Evolutionary conservation across 2,797 vertebrate species (phyloP).

Genomic region (Avahi laniger): DNA sequence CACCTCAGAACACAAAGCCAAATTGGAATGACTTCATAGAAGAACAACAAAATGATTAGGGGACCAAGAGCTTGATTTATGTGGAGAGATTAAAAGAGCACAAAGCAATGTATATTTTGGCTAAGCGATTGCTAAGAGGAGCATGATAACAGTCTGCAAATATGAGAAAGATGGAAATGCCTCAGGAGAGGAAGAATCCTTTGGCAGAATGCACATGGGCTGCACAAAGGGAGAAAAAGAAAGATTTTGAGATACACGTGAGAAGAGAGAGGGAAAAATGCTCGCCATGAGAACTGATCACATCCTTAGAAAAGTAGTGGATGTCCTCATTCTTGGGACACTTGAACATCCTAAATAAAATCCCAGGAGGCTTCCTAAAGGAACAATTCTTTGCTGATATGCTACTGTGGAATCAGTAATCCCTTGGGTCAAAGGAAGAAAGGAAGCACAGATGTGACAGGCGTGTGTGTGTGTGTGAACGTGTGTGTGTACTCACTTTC

Average conservation of each 20-base stretch:
- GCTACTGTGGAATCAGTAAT: neutral
- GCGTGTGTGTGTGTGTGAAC: neutral
- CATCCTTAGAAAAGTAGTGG: neutral
- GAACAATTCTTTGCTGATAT: neutral
- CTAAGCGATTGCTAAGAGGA: conserved; percentile 75
- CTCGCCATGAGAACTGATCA: neutral
- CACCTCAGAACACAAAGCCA: conserved; percentile 64
- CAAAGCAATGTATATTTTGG: conserved; percentile 77
- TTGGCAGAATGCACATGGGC: conserved; percentile 40
- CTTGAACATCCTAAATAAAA: conserved; percentile 18
- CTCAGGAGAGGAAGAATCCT: conserved; percentile 54
- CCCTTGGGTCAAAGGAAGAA: neutral
- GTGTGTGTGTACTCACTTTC: neutral
- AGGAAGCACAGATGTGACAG: neutral
- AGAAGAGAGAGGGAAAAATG: neutral
- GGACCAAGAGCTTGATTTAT: conserved; percentile 69
- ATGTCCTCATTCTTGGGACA: neutral
- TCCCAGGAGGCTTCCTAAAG: neutral
- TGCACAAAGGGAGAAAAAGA: neutral
- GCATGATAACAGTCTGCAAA: conserved; percentile 79
- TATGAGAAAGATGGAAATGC: conserved; percentile 72
- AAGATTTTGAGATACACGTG: conserved; percentile 3
- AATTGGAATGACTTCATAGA: conserved; percentile 57
- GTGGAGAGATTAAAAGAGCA: conserved; percentile 78
- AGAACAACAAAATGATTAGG: conserved; percentile 50